Conservation (phyloP, 2,888 invertebrate genomes). For the Trichacis sp. region DNA sequence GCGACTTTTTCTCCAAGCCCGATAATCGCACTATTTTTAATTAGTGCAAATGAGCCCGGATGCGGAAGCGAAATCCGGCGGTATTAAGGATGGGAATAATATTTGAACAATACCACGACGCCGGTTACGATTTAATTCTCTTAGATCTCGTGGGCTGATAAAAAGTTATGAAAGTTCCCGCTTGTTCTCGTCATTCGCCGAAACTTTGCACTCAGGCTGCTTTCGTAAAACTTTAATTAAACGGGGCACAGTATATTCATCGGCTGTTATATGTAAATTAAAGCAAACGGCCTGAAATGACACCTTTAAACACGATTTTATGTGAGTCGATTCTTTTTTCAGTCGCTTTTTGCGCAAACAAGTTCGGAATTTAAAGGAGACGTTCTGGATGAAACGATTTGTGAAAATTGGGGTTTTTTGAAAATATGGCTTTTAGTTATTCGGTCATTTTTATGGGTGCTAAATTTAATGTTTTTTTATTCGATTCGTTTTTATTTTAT, state of each 20-base stretch:
- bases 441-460: too few relatives aligned
- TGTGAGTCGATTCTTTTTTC: not conserved
- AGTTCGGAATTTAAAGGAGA: not conserved
- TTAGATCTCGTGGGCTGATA: not conserved
- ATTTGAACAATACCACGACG: constrained; percentile 2
- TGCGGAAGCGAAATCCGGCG: too few relatives aligned
- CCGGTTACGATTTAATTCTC: not conserved
- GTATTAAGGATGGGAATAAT: not conserved
- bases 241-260: constrained; percentile 46
- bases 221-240: constrained; percentile 48
- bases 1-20: too few relatives aligned
- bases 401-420: too few relatives aligned
- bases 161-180: constrained; percentile 1
- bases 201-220: constrained; percentile 26
- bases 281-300: constrained; percentile 9
- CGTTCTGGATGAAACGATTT: too few relatives aligned
- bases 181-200: constrained; percentile 2
- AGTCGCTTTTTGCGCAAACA: constrained; percentile 2
- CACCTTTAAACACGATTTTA: not conserved
- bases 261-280: constrained; percentile 38
- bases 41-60: too few relatives aligned
- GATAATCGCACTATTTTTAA: too few relatives aligned
- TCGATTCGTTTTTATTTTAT: too few relatives aligned
- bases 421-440: too few relatives aligned
- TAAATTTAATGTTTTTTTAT: too few relatives aligned